Evolutionary conservation across 2,888 invertebrate genomes (phyloP), one percentile per base, ranked within the genome.

Genomic region (Terebella lapidaria): DNA sequence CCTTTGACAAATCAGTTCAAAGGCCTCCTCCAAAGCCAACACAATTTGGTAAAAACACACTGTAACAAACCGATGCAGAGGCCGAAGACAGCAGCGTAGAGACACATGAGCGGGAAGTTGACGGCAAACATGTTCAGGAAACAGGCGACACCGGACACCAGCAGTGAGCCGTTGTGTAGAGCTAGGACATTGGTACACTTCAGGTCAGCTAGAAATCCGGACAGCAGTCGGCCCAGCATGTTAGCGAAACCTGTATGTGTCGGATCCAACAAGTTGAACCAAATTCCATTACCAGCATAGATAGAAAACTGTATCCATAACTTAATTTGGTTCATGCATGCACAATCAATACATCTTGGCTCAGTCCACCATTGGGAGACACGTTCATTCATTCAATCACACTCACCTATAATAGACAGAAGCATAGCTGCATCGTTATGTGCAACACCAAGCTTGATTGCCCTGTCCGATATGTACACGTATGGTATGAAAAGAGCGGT

Each of bases 121-220:
- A 84, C 81, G 81, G 93, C 94, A 75, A 94, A 87, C 0, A 95
- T 95, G 35, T 89, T 91, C 59, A 89, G 74, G 4, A 89, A 86
- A 10, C 94, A 92, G 18, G 90, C 88, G 18, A 94, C 72, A 15
- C 95, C 97, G 10, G 92, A 92, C 10, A 90, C 81, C 0, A 92
- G 88, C 62, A 97, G 85, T 0, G 94, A 92, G 22, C 90, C 82
- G 77, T 96, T 97, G 82, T 95, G 95, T 56, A 97, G 85, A 80
- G 90, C 84, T 10, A 97, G 82, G 0, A 94, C 90, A 74, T 93
- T 90, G 3, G 94, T 86, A 24, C 64, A 62, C 89, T 86, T 70
- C 18, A 81, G 65, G 68, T 83, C 83, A 1, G 94, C 92, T 42
- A 95, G 87, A 83, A 89, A 90, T 27, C 94, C 95, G 76, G 91